Conservation (phyloP, 2,113 vertebrate species). For the Zosterops lateralis region DNA sequence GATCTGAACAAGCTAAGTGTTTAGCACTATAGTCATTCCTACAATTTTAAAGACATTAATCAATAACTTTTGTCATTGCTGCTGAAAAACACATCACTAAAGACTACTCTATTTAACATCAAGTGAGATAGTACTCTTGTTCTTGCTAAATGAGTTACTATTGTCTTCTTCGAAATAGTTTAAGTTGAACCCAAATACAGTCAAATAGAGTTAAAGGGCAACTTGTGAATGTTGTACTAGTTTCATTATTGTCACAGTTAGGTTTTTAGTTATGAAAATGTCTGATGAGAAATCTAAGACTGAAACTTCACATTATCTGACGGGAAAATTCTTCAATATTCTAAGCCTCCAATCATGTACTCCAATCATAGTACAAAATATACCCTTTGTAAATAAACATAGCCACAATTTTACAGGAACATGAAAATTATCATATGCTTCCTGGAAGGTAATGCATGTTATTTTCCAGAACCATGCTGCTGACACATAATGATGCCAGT, state of each 20-base stretch:
- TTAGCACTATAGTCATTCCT: not conserved
- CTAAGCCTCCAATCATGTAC: not conserved
- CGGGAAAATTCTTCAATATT: not conserved
- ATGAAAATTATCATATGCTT: not conserved
- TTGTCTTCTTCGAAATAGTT: not conserved
- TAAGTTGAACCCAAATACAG: not conserved
- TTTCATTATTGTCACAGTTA: not conserved
- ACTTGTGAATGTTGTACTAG: not conserved
- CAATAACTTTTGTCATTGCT: not conserved
- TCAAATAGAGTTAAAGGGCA: not conserved
- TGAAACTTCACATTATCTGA: not conserved
- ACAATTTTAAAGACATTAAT: not conserved
- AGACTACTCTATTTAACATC: not conserved
- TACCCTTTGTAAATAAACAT: slow-evolving; percentile 9
- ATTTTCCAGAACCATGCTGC: not conserved
- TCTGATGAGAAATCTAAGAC: not conserved
- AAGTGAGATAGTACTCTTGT: not conserved
- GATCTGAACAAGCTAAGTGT: not conserved
- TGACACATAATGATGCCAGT: not conserved
- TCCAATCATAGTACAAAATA: slow-evolving; percentile 8
- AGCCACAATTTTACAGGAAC: not conserved
- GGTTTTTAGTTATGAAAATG: not conserved
- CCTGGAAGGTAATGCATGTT: not conserved
- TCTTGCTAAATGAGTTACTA: not conserved
- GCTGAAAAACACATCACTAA: not conserved